Evolutionary conservation across 2,888 invertebrate species (phyloP), one percentile per base, ranked within the genome.

Genomic region (Zele albiditarsus): DNA sequence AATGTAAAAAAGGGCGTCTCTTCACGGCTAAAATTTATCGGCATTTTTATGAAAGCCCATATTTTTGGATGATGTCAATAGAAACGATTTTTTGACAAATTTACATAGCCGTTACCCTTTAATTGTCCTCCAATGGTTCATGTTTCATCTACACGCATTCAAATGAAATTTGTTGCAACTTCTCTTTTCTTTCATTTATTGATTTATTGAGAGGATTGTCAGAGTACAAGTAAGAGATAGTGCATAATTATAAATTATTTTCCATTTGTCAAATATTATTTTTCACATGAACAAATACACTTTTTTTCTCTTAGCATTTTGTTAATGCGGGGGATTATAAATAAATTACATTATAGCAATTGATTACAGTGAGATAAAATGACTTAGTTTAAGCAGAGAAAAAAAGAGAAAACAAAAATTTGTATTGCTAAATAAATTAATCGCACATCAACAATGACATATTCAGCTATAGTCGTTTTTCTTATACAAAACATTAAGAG

Each of bases 291-390:
- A 23, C 53, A 53, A 53, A n/a, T 53, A 53, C 20, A 53, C 20
- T 5, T 53, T 53, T 10, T 53, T n/a, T 46, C 10, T 53, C n/a
- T 53, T 8, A 6, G 53, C 20, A 20, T 23, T 20, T 8, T 20
- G 5, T 20, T 23, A 53, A 20, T 20, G 63, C 63, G 3, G 2
- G 6, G 1, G 16, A 31, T 31, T 63, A 63, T 63, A 63, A 63
- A 38, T 63, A 63, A 63, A 28, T 62, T 53, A 53, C 53, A 53
- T 5, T 53, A 20, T 16, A 28, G 8, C 12, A 28, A 63, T 63
- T 63, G 63, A 23, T 63, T 38, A 20, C 33, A 63, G n/a, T 63
- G 33, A 63, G 6, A n/a, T 31, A 60, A 28, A 60, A 16, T 60
- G 60, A 33, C 63, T 63, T 38, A 31, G 53, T 53, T 6, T 53